phyloP scores from a whole-genome alignment of 2,888 invertebrate genomes.

The Phyllotreta striolata region DNA sequence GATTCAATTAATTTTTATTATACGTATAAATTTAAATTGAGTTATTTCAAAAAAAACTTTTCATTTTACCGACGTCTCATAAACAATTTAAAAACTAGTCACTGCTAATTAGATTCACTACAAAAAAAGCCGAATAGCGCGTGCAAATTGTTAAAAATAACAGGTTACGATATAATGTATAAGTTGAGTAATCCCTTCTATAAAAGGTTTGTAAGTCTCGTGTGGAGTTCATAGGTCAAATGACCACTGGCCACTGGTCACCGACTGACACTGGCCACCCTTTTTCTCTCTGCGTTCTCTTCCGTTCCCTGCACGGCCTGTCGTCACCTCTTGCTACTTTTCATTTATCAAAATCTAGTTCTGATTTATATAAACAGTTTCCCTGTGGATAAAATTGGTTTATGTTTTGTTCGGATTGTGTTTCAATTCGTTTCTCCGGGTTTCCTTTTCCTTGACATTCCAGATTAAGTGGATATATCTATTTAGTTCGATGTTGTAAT shows the following conservation, averaged over 20 bases:
- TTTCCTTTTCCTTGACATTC: background rate
- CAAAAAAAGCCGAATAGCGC: conserved; percentile 2
- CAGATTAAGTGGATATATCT: too few species aligned
- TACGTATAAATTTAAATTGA: too few species aligned
- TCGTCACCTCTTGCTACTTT: conserved; percentile 33
- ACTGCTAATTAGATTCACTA: background rate
- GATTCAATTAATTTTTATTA: too few species aligned
- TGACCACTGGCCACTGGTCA: conserved; percentile 52
- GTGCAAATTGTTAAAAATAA: conserved; percentile 37
- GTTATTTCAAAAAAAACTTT: background rate
- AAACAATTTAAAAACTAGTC: background rate
- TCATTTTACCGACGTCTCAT: background rate
- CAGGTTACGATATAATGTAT: conserved; percentile 28
- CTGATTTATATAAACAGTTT: conserved; percentile 32
- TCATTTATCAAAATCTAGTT: conserved; percentile 36
- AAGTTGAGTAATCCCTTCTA: conserved; percentile 54
- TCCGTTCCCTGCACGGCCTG: conserved; percentile 17
- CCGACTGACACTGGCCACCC: conserved; percentile 38
- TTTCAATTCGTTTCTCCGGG: conserved; percentile 10
- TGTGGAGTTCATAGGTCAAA: conserved; percentile 55
- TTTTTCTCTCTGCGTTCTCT: conserved; percentile 30
- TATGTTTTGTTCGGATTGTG: conserved; percentile 23
- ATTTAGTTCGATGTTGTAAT: too few species aligned
- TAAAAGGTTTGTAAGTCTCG: conserved; percentile 54
- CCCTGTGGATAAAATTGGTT: conserved; percentile 24